Base-by-base conservation (phyloP, 2,113 vertebrate species). In the Podiceps cristatus region DNA sequence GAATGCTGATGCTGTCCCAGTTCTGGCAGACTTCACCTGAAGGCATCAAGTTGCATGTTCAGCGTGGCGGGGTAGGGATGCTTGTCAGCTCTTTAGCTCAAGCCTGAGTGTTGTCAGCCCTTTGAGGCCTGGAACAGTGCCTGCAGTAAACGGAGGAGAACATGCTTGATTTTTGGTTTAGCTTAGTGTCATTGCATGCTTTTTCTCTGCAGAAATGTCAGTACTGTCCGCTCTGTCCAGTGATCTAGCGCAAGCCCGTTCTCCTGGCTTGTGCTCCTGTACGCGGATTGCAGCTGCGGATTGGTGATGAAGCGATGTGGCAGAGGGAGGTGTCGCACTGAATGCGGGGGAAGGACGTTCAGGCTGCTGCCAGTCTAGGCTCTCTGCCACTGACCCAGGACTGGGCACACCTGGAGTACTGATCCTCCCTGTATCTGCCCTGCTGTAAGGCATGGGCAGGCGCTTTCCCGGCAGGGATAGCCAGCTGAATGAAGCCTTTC, bases 161-260 rank as follows among this genome's bases (percentile, higher is more conserved):
- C 11, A 3, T 3, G 1, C 28, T 40, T 20, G 37, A 15, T 58
- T 58, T 74, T 91, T 59, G n/a, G 25, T 74, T 55, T 69, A 71
- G 29, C 23, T 59, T 10, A 2, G 6, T 50, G 7, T 11, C 44
- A n/a, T 23, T 86, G 10, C 19, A 24, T 60, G 29, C 12, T 64
- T 68, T 77, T 45, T 53, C 56, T 82, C 29, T 72, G 62, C 40
- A 33, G 22, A 75, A 79, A 19, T 25, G 49, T 68, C 52, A 40
- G 56, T 56, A 42, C 33, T 13, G 28, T 71, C 72, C 0, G 0
- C 47, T 42, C 53, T 69, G 31, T 29, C n/a, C 28, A 0, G 0
- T 55, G 20, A 19, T 23, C 25, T 50, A 25, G 40, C 50, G 45
- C 24, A 62, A 72, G 35, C 33, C 56, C 44, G 0, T 85, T 75